Evolutionary conservation across 2,888 invertebrate genomes (phyloP).

Genomic region (Toxonevra muliebris): DNA sequence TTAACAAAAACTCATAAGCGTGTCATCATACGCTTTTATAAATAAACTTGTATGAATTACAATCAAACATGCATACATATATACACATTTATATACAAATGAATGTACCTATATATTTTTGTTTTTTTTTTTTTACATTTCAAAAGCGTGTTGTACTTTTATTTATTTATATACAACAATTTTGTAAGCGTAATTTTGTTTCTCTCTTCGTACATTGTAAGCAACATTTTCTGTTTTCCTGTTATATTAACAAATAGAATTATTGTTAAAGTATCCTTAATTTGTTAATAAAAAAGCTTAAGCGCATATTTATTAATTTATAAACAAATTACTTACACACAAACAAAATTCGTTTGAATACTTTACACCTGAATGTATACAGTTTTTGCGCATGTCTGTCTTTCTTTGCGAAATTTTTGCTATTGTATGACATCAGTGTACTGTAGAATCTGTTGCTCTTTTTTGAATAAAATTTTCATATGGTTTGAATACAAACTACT

Average conservation of each 20-base stretch:
- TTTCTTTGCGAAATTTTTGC: no score
- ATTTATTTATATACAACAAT: neutral
- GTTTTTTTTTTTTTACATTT: neutral
- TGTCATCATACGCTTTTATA: neutral
- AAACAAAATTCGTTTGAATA: no score
- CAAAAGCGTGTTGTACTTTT: neutral
- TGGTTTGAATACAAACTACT: no score
- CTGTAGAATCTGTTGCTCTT: no score
- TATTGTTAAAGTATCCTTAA: slow-evolving; percentile 38
- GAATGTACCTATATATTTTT: slow-evolving; percentile 10
- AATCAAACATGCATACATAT: neutral
- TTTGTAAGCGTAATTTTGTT: neutral
- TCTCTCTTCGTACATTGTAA: no score
- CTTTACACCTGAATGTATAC: no score
- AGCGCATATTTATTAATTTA: neutral
- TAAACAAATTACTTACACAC: no score
- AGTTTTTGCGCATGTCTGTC: no score
- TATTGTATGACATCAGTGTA: no score
- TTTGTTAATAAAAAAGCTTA: slow-evolving; percentile 29
- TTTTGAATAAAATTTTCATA: no score
- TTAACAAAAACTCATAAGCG: no score
- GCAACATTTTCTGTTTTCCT: slow-evolving; percentile 27
- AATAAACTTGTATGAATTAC: neutral
- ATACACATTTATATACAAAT: neutral
- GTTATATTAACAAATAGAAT: slow-evolving; percentile 40